Conservation (phyloP, 1,140 invertebrate species). For the Delia radicum region DNA sequence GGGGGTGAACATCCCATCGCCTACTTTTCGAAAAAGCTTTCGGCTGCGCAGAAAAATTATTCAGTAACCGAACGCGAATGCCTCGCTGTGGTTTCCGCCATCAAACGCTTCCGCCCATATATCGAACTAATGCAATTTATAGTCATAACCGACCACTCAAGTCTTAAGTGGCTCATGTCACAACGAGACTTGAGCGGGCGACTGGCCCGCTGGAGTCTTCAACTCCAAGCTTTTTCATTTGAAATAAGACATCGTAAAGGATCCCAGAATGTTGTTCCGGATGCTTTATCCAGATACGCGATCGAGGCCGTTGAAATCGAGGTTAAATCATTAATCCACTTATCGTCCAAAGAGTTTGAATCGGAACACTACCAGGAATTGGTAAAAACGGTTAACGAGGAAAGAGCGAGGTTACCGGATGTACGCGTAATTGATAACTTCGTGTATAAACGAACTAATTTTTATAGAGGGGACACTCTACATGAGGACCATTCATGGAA, state of each 20-base stretch:
- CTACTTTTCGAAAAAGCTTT: not conserved
- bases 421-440: not conserved
- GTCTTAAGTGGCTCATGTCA: constrained; percentile 8
- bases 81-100: not conserved
- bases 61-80: not conserved
- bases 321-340: too few species aligned
- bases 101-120: not conserved
- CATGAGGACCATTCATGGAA: constrained; percentile 6
- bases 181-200: constrained; percentile 15
- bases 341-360: not conserved
- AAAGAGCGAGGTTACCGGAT: not conserved
- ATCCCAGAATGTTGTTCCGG: constrained; percentile 14
- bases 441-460: not conserved
- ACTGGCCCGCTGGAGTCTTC: constrained; percentile 17
- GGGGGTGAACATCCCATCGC: not conserved
- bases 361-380: not conserved
- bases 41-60: not conserved
- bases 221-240: constrained; percentile 6
- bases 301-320: too few species aligned
- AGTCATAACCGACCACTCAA: not conserved
- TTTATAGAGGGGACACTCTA: not conserved
- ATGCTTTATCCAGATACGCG: too few species aligned
- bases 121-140: not conserved
- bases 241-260: constrained; percentile 18
- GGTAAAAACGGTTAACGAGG: not conserved